A percentile compares a stretch with the other conserved stretches of the same genome.
Evolutionary conservation across 2,113 vertebrate genomes (phyloP).

Genomic region (Nycticryphes semicollaris): DNA sequence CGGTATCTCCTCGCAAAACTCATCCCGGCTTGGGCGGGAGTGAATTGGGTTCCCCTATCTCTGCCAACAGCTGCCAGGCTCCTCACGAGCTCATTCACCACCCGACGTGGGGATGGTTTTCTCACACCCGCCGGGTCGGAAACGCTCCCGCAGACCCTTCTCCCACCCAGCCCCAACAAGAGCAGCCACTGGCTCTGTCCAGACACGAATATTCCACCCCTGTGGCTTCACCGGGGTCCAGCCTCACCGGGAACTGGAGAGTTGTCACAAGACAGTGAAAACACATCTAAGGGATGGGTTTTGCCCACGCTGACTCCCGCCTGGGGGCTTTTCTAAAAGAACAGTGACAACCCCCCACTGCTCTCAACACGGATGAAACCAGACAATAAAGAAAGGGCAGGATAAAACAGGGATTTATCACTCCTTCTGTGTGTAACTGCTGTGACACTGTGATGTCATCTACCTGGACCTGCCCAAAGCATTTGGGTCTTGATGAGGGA

Average conservation of each 20-base stretch:
- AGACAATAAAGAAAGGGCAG: too few species aligned
- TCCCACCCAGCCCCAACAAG: background rate
- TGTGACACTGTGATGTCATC: too few species aligned
- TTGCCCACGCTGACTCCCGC: background rate
- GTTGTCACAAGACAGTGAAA: background rate
- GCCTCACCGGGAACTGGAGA: background rate
- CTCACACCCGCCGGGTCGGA: background rate
- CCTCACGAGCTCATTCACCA: fast-evolving
- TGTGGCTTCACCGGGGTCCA: background rate
- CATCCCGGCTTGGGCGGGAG: background rate
- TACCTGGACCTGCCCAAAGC: too few species aligned
- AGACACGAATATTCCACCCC: fast-evolving
- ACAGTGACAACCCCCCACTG: background rate
- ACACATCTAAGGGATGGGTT: fast-evolving
- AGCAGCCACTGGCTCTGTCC: background rate
- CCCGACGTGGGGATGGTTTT: fast-evolving
- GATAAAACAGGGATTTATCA: too few species aligned
- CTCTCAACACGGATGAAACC: fast-evolving
- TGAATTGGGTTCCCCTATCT: background rate
- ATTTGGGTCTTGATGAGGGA: too few species aligned
- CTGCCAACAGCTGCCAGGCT: background rate
- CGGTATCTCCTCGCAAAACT: background rate
- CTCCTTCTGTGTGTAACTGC: too few species aligned
- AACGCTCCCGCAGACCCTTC: background rate
- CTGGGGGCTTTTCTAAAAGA: background rate